These are phyloP conservation scores for Betta splendens DNA, from an alignment of 2,797 vertebrate genomes.

Conservation along the genomic window DNA sequence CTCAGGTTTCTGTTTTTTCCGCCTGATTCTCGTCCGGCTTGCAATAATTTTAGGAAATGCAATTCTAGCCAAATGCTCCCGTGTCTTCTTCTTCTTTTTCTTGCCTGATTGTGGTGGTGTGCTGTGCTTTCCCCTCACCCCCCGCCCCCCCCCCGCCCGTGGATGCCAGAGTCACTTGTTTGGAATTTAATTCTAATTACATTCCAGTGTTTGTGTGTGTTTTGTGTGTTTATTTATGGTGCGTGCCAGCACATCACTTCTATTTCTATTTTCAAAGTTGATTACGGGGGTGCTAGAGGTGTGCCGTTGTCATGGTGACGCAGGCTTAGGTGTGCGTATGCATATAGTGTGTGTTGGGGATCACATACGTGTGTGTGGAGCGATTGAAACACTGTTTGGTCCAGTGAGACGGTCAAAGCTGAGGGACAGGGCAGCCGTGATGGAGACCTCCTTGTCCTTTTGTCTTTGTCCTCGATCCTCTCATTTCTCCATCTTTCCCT, in stretches of 20 bases:
- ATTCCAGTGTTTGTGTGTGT: conserved; percentile 27
- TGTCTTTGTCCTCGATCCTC: background rate
- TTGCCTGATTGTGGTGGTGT: conserved; percentile 8
- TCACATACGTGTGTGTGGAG: conserved; percentile 22
- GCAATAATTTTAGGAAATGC: background rate
- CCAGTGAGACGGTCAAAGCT: conserved; percentile 32
- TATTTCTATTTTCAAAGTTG: conserved; percentile 63
- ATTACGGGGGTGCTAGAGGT: conserved; percentile 61
- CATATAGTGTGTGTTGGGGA: conserved; percentile 14
- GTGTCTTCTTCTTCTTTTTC: background rate
- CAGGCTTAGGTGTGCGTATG: conserved; percentile 50
- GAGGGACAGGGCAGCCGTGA: background rate
- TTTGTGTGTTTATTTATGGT: conserved; percentile 20
- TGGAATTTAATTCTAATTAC: conserved; percentile 39
- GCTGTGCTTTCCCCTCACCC: background rate
- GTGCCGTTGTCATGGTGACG: conserved; percentile 68
- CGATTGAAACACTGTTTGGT: conserved; percentile 37
- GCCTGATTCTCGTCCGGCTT: background rate
- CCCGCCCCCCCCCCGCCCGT: background rate
- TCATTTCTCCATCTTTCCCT: background rate
- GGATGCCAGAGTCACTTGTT: conserved; percentile 12
- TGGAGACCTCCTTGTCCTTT: too few species aligned
- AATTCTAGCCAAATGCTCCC: conserved; percentile 1
- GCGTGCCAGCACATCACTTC: conserved; percentile 41
- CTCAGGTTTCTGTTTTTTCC: background rate